phyloP scores from a whole-genome alignment of 2,888 invertebrate genomes.

The Agriopis marginaria region DNA sequence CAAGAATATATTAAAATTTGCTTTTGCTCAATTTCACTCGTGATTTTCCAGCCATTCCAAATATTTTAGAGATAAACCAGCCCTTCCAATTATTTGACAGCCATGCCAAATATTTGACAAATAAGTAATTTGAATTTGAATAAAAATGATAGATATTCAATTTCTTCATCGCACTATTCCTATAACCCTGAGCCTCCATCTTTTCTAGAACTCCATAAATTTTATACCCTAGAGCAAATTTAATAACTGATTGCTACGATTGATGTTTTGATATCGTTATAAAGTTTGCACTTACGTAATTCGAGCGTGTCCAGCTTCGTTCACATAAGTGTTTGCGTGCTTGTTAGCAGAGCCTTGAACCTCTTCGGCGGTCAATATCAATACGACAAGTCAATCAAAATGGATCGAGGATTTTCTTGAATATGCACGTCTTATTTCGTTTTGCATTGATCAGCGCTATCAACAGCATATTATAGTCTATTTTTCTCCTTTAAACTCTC shows the following conservation, averaged over 20 bases:
- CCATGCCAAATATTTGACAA: too few relatives aligned
- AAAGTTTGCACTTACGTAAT: constrained; percentile 30
- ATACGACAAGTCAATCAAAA: not conserved
- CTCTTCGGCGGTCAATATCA: constrained; percentile 26
- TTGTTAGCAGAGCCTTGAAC: constrained; percentile 39
- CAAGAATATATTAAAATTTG: not conserved
- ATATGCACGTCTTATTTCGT: not conserved
- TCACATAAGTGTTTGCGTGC: constrained; percentile 28
- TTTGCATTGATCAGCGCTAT: too few relatives aligned
- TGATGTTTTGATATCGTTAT: not conserved
- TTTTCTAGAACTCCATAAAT: too few relatives aligned
- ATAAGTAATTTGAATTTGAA: too few relatives aligned
- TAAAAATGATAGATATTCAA: too few relatives aligned
- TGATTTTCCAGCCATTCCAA: not conserved
- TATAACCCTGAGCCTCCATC: too few relatives aligned
- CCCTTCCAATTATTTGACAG: too few relatives aligned
- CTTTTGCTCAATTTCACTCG: not conserved
- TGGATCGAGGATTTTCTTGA: not conserved
- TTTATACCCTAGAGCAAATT: too few relatives aligned
- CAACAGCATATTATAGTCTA: too few relatives aligned
- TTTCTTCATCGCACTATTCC: too few relatives aligned
- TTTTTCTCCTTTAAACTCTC: too few relatives aligned
- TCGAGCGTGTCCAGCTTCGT: constrained; percentile 30
- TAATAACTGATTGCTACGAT: too few relatives aligned
- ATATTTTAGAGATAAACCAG: not conserved